These are phyloP conservation scores for Enteromius mattozi DNA, from an alignment of 2,797 vertebrate genomes.

Conservation along the genomic window DNA sequence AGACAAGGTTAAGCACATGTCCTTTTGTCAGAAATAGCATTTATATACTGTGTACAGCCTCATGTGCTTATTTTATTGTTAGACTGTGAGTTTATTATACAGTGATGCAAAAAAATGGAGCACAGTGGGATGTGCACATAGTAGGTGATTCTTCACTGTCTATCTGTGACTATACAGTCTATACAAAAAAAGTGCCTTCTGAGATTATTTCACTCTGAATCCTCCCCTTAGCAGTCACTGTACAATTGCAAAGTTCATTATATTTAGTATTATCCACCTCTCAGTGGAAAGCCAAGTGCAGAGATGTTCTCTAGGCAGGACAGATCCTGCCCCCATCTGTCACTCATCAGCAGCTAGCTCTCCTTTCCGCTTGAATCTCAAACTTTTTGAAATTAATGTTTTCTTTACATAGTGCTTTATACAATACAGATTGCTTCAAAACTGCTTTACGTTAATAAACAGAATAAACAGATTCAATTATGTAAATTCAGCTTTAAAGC, in stretches of 20 bases:
- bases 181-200: neutral
- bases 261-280: slow-evolving; percentile 1
- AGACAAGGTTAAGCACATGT: slow-evolving; percentile 43
- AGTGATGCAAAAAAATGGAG: neutral
- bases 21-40: slow-evolving; percentile 33
- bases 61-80: neutral
- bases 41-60: slow-evolving; percentile 14
- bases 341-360: slow-evolving; percentile 9
- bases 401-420: neutral
- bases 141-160: neutral
- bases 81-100: neutral
- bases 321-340: neutral
- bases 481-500: neutral
- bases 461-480: neutral
- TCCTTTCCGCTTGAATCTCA: neutral
- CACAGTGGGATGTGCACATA: neutral
- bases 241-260: neutral
- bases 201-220: neutral
- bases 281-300: neutral
- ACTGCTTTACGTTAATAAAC: neutral
- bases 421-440: neutral
- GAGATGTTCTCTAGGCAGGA: neutral
- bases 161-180: neutral
- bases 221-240: neutral
- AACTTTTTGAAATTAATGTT: neutral